Percentiles rank a stretch among this genome's conserved stretches.
phyloP scores from a whole-genome alignment of 2,113 vertebrate species.

The Ctenodactylus gundi region DNA sequence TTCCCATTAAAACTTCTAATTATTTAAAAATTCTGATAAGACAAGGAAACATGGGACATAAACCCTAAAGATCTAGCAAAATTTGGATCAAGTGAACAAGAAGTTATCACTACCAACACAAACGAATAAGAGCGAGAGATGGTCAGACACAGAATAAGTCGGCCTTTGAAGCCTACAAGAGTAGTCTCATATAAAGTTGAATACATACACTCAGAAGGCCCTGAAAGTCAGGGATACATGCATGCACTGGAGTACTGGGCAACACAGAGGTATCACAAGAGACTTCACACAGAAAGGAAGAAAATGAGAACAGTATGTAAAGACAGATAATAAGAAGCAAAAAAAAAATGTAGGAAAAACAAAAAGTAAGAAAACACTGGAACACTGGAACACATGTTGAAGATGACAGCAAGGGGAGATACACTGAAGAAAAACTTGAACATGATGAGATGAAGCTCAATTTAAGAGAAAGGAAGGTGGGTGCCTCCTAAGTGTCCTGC shows the following conservation, averaged over 20 bases:
- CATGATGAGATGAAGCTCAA: neutral
- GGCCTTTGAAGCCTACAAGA: neutral
- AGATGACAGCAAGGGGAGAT: neutral
- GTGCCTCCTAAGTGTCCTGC: neutral
- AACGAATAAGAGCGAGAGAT: neutral
- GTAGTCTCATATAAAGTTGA: neutral
- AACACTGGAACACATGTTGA: neutral
- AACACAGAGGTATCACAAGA: neutral
- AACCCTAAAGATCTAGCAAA: neutral
- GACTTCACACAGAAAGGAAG: neutral
- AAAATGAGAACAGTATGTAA: neutral
- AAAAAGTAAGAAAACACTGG: neutral
- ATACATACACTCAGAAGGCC: neutral
- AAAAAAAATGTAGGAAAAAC: neutral
- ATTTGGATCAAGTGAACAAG: neutral
- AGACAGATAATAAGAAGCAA: neutral
- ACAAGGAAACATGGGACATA: neutral
- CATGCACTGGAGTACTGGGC: neutral
- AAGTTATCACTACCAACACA: neutral
- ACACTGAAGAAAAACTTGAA: neutral
- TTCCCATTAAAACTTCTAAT: neutral
- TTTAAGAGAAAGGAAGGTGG: neutral
- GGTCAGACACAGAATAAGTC: neutral
- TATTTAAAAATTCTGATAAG: neutral
- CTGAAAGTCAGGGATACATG: neutral